Conservation (phyloP, 2,888 invertebrate species). For the Pimpla rufipes region DNA sequence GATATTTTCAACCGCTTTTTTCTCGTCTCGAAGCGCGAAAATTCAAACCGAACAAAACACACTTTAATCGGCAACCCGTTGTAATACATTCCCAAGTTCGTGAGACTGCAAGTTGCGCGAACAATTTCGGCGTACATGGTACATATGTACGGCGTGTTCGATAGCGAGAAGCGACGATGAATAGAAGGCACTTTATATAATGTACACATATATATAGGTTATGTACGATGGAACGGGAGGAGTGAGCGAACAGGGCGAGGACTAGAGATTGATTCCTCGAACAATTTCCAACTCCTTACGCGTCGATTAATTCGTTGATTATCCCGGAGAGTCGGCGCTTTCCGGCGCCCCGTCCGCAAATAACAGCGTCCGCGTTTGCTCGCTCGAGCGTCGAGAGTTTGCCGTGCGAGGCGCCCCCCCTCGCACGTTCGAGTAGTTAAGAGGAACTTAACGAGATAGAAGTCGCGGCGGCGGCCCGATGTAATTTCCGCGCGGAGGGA, state of each 20-base stretch:
- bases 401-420: background rate
- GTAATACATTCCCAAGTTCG: no score
- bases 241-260: background rate
- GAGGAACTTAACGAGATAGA: conserved; percentile 31
- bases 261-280: conserved; percentile 63
- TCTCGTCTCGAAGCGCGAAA: no score
- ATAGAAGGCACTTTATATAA: conserved; percentile 21
- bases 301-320: conserved; percentile 65
- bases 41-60: no score
- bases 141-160: no score
- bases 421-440: background rate
- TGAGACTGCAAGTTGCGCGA: no score
- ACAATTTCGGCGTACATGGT: no score
- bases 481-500: background rate
- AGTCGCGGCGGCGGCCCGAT: background rate
- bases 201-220: background rate
- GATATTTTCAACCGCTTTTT: no score
- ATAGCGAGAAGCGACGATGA: conserved; percentile 8
- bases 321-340: conserved; percentile 11
- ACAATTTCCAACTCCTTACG: conserved; percentile 67
- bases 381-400: background rate
- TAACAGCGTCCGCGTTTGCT: background rate
- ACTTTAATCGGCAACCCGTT: no score
- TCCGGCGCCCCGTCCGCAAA: conserved; percentile 5
- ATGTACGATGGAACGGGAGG: no score